Conservation (phyloP, 2,888 invertebrate species). For the Noctuana brunneofusca region DNA sequence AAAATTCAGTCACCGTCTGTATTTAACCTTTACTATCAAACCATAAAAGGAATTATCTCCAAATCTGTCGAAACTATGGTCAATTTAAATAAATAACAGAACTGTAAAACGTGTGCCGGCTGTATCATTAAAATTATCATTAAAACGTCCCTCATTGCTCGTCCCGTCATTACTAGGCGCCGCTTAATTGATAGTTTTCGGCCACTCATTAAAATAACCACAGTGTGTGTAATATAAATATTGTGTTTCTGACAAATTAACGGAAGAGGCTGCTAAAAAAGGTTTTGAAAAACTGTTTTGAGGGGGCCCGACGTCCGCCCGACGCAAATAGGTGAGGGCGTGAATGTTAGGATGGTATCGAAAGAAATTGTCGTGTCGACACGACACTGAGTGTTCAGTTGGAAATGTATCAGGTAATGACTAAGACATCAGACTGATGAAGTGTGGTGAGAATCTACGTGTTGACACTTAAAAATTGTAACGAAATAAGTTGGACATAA, state of each 20-base stretch:
- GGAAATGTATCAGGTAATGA: no score
- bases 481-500: no score
- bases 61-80: neutral
- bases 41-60: neutral
- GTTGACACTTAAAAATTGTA: no score
- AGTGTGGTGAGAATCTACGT: no score
- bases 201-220: conserved; percentile 68
- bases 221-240: conserved; percentile 62
- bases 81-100: conserved; percentile 13
- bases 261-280: conserved; percentile 58
- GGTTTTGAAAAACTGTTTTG: conserved; percentile 38
- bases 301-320: conserved; percentile 45
- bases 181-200: conserved; percentile 75
- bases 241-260: conserved; percentile 76
- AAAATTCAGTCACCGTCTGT: no score
- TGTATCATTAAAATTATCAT: conserved; percentile 29
- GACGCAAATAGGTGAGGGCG: conserved; percentile 41
- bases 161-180: conserved; percentile 54
- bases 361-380: conserved; percentile 10
- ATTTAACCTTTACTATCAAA: no score
- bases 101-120: conserved; percentile 20
- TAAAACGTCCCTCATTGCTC: conserved; percentile 54
- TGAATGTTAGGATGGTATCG: conserved; percentile 1
- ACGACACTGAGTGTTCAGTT: no score
- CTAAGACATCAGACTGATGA: no score